Evolutionary conservation across 2,113 vertebrate genomes (phyloP).

Genomic region (Chionomys nivalis): DNA sequence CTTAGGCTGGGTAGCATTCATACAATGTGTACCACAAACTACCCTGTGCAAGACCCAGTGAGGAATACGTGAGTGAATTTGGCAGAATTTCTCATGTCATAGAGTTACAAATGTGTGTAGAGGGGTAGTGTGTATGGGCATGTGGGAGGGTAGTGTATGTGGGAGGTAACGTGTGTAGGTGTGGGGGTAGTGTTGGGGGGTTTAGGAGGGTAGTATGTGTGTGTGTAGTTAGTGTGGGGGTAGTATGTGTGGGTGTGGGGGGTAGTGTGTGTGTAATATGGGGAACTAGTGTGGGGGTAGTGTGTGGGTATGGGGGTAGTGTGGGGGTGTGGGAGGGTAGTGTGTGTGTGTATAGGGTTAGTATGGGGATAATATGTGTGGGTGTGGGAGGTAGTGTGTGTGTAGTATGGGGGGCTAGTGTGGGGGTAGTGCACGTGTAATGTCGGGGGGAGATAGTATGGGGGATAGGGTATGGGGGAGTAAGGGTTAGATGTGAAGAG

Average conservation of each 20-base stretch:
- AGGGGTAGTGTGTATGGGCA: too few relatives aligned
- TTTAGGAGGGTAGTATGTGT: not conserved
- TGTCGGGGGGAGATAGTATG: too few relatives aligned
- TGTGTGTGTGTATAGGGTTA: not conserved
- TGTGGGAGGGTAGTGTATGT: not conserved
- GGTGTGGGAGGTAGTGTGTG: not conserved
- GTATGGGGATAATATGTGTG: not conserved
- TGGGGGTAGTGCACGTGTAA: too few relatives aligned
- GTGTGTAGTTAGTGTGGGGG: not conserved
- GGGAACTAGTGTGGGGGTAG: too few relatives aligned
- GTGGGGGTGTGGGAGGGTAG: too few relatives aligned
- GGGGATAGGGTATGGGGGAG: too few relatives aligned
- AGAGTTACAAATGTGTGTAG: not conserved
- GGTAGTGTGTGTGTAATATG: not conserved
- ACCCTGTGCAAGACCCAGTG: not conserved
- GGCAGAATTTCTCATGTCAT: not conserved
- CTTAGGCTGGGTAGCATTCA: not conserved
- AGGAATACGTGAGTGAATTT: not conserved
- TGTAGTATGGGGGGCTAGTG: too few relatives aligned
- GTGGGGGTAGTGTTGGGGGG: too few relatives aligned
- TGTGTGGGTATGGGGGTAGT: too few relatives aligned
- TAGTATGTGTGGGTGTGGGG: not conserved
- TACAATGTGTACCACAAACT: not conserved
- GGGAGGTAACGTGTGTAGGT: too few relatives aligned
- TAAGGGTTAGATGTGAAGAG: not conserved